Conservation (phyloP, 2,888 invertebrate species). For the Drosophila sordidula region DNA sequence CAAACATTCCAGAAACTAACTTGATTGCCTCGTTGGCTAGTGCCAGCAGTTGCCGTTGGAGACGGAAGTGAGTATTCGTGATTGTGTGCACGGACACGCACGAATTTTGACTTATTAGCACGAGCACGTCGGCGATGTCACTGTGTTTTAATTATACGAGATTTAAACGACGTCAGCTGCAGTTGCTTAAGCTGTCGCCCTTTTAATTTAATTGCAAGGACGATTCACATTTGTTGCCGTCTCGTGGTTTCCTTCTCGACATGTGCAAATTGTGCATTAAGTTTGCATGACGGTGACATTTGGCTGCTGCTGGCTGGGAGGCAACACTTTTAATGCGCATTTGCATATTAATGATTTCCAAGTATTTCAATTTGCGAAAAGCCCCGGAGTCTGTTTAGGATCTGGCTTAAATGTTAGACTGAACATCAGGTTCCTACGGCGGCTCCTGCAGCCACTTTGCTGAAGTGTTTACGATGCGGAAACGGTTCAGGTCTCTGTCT, state of each 20-base stretch:
- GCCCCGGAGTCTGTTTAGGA: constrained; percentile 4
- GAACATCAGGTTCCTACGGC: background rate
- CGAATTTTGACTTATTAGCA: background rate
- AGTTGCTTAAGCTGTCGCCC: constrained; percentile 7
- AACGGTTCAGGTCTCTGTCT: constrained; percentile 6
- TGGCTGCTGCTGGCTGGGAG: background rate
- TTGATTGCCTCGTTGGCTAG: constrained; percentile 21
- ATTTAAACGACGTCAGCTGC: background rate
- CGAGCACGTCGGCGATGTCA: background rate
- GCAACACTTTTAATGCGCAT: constrained; percentile 40
- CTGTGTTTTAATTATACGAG: background rate
- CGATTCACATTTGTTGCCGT: constrained; percentile 14
- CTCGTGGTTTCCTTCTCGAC: constrained; percentile 19
- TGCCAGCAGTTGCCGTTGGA: background rate
- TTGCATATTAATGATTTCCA: constrained; percentile 50
- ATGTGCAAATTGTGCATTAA: constrained; percentile 37
- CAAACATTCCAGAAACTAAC: constrained; percentile 1
- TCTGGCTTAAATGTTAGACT: constrained; percentile 30
- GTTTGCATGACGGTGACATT: constrained; percentile 33
- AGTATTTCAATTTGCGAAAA: constrained; percentile 42
- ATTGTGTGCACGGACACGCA: background rate
- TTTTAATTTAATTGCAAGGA: constrained; percentile 60
- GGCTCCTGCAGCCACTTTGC: constrained; percentile 23
- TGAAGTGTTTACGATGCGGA: constrained; percentile 45
- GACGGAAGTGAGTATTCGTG: background rate